phyloP scores from a whole-genome alignment of 1,140 invertebrate species.

The Lepeophtheirus salmonis region DNA sequence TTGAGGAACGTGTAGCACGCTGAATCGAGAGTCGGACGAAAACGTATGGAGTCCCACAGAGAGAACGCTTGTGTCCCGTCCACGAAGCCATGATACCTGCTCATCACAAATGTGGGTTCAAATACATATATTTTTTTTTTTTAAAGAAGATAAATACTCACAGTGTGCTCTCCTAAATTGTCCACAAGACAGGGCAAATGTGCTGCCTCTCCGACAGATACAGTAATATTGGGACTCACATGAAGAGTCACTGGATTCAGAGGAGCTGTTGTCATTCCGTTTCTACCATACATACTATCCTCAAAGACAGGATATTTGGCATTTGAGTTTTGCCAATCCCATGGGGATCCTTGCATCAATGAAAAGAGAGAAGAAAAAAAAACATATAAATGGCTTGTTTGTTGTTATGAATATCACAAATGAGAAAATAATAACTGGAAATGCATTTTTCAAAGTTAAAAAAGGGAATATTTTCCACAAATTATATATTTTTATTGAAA shows the following conservation, averaged over 20 bases:
- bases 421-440: too few species aligned
- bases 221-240: conserved; percentile 9
- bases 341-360: not conserved
- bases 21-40: not conserved
- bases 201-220: conserved; percentile 19
- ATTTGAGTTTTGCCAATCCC: conserved; percentile 13
- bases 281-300: not conserved
- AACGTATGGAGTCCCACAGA: conserved; percentile 7
- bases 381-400: too few species aligned
- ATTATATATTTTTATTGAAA: too few species aligned
- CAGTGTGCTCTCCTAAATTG: conserved; percentile 22
- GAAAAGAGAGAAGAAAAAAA: too few species aligned
- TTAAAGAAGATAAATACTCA: too few species aligned
- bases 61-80: conserved; percentile 4
- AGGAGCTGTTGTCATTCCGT: not conserved
- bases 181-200: conserved; percentile 21
- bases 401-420: too few species aligned
- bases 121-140: too few species aligned
- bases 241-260: not conserved
- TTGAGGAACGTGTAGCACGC: conserved; percentile 7
- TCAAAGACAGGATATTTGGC: not conserved
- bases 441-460: too few species aligned
- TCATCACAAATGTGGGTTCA: too few species aligned
- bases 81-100: conserved; percentile 11
- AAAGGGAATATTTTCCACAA: too few species aligned